A percentile compares a stretch with the other conserved stretches of the same genome.
Evolutionary conservation across 2,113 vertebrate species (phyloP).

Genomic region (Todiramphus chloris): DNA sequence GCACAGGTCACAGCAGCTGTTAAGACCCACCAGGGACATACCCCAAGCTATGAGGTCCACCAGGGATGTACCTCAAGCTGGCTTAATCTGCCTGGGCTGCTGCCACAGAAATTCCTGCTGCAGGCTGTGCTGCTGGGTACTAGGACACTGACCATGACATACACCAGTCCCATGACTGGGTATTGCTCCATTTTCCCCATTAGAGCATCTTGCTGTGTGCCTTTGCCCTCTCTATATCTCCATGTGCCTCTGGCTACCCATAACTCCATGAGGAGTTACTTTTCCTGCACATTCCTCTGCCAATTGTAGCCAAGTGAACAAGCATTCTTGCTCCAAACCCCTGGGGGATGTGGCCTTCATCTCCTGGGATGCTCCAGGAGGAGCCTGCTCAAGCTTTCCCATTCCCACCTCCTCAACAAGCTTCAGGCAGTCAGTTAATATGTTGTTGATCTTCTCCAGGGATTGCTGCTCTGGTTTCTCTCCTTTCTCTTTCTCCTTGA

Average conservation of each 20-base stretch:
- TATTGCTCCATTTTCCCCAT: fast-evolving
- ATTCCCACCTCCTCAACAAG: conserved; percentile 79
- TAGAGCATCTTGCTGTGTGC: fast-evolving
- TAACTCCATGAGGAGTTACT: not conserved
- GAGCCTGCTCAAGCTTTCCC: not conserved
- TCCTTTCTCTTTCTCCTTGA: conserved; percentile 77
- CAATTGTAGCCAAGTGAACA: not conserved
- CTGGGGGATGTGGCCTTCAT: not conserved
- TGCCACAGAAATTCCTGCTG: not conserved
- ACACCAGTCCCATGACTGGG: fast-evolving
- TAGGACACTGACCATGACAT: fast-evolving
- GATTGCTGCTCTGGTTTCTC: conserved; percentile 70
- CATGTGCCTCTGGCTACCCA: fast-evolving
- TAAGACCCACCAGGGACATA: not conserved
- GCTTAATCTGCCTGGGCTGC: not conserved
- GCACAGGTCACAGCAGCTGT: not conserved
- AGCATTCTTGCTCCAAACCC: not conserved
- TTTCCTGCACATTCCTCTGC: not conserved
- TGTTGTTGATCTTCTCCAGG: conserved; percentile 71
- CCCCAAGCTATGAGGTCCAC: not conserved
- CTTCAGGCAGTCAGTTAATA: conserved; percentile 82
- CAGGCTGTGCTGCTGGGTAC: not conserved
- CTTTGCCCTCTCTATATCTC: not conserved
- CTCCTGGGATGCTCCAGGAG: not conserved
- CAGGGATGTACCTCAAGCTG: fast-evolving